phyloP scores from a whole-genome alignment of 2,113 vertebrate species.

The Ahaetulla prasina region DNA sequence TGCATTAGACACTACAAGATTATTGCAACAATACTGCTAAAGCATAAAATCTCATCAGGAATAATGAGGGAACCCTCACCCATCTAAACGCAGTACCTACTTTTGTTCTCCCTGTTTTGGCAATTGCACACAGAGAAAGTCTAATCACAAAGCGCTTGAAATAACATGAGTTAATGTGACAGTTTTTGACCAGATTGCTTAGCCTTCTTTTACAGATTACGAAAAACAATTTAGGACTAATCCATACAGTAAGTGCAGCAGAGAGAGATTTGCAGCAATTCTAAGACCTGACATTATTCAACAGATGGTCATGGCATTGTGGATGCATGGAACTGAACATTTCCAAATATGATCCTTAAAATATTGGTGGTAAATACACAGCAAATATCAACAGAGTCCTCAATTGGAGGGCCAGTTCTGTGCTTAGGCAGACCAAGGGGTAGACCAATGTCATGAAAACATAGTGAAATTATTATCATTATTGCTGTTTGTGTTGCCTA shows the following conservation, averaged over 20 bases:
- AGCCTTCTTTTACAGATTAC: neutral
- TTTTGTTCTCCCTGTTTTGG: neutral
- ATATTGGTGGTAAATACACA: neutral
- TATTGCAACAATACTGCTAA: neutral
- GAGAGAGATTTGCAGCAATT: neutral
- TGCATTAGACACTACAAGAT: neutral
- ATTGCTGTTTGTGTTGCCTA: neutral
- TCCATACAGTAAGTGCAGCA: neutral
- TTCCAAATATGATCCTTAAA: neutral
- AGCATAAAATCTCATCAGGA: neutral
- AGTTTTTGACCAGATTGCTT: neutral
- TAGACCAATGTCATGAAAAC: neutral
- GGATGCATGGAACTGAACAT: neutral
- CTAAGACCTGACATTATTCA: neutral
- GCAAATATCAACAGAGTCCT: neutral
- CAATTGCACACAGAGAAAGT: neutral
- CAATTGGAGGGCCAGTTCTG: neutral
- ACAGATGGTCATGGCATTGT: neutral
- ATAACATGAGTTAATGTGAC: neutral
- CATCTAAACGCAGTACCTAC: neutral
- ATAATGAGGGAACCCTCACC: neutral
- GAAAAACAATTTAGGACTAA: neutral
- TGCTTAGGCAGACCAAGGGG: neutral
- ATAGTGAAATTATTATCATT: neutral
- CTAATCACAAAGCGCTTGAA: neutral